Evolutionary conservation across 64 coral and sea anemone species (phyloP).

Genomic region (Actinia tenebrosa): DNA sequence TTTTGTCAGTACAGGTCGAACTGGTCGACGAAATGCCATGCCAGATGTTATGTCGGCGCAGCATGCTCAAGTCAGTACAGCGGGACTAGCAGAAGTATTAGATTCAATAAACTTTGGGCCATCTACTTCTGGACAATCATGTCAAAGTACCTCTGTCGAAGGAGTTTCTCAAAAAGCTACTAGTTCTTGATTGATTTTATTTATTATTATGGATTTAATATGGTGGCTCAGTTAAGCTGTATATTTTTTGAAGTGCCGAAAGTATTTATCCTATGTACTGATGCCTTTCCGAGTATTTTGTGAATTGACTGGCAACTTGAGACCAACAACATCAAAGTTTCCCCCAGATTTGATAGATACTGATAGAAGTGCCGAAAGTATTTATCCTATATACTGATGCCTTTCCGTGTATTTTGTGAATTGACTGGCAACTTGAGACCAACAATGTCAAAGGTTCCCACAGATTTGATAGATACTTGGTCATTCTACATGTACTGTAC

Average conservation of each 20-base stretch:
- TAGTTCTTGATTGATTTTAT: background rate
- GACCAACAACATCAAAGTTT: too few species aligned
- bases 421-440: background rate
- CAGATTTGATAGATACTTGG: too few species aligned
- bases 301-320: background rate
- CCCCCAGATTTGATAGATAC: too few species aligned
- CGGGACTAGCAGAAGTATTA: conserved; percentile 71
- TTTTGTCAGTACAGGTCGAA: conserved; percentile 83
- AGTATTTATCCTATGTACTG: background rate
- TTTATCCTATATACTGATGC: background rate
- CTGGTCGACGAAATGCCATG: conserved; percentile 80
- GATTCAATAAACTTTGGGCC: conserved; percentile 51
- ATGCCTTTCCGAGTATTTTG: background rate
- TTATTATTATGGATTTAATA: background rate
- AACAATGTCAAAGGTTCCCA: too few species aligned
- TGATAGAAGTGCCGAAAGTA: background rate
- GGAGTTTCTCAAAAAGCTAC: background rate
- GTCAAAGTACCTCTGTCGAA: background rate
- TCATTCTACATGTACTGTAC: too few species aligned
- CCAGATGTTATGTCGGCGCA: conserved; percentile 52
- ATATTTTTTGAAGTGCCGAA: background rate
- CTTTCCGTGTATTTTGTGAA: background rate
- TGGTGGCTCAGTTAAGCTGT: background rate
- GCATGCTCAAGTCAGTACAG: conserved; percentile 57
- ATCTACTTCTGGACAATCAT: conserved; percentile 25